Conservation (phyloP, 1,140 invertebrate genomes). For the Pomphorhynchus laevis region DNA sequence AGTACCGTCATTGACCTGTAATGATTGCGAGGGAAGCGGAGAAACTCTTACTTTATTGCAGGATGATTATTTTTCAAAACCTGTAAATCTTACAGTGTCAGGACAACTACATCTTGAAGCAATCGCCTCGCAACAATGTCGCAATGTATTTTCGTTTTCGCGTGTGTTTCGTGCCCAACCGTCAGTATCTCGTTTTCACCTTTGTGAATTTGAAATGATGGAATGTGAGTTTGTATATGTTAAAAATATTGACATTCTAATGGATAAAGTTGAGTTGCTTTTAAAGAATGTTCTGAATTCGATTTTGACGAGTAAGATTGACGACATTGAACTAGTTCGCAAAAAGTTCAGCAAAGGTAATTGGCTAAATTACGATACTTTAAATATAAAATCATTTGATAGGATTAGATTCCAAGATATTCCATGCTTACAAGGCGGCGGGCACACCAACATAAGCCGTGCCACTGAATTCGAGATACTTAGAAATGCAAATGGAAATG, state of each 20-base stretch:
- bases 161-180: slow-evolving; percentile 8
- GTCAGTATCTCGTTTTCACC: slow-evolving; percentile 6
- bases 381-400: too few species aligned
- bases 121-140: background rate
- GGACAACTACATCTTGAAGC: slow-evolving; percentile 8
- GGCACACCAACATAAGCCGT: too few species aligned
- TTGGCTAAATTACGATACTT: too few species aligned
- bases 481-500: background rate
- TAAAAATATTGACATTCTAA: background rate
- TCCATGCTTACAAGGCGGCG: too few species aligned
- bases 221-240: slow-evolving; percentile 6
- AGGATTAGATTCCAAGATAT: too few species aligned
- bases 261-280: slow-evolving; percentile 7
- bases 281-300: background rate
- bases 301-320: background rate
- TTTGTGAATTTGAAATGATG: slow-evolving; percentile 10
- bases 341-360: too few species aligned
- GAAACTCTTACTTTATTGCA: slow-evolving; percentile 4
- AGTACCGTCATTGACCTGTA: slow-evolving; percentile 5
- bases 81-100: slow-evolving; percentile 6
- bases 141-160: slow-evolving; percentile 6
- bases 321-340: too few species aligned
- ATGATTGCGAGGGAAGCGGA: slow-evolving; percentile 9
- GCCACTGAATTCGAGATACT: too few species aligned
- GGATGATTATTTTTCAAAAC: slow-evolving; percentile 5